These are phyloP conservation scores for Polyommatus iphigenia DNA, from an alignment of 2,888 invertebrate genomes.

Conservation along the genomic window DNA sequence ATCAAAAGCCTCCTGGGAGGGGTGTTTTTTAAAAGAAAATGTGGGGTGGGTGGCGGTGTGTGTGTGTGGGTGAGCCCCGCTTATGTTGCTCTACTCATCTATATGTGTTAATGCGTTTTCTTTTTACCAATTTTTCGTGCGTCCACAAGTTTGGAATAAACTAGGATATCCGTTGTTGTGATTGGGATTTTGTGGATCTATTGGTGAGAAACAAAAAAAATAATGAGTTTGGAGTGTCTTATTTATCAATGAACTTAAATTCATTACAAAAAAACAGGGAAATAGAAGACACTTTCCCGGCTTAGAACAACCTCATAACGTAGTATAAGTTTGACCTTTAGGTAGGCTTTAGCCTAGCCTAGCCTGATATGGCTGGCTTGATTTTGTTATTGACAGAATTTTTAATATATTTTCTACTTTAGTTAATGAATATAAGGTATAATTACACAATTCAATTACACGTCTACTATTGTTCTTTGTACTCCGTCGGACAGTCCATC, in stretches of 20 bases:
- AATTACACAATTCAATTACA: background rate
- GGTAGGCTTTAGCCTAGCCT: too few relatives aligned
- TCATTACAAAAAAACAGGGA: background rate
- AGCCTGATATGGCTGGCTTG: too few relatives aligned
- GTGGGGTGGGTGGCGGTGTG: slow-evolving; percentile 46
- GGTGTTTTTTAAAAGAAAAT: slow-evolving; percentile 65
- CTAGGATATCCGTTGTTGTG: slow-evolving; percentile 6
- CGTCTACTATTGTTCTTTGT: too few relatives aligned
- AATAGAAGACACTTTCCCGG: too few relatives aligned
- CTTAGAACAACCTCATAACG: too few relatives aligned
- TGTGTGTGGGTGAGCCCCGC: slow-evolving; percentile 55
- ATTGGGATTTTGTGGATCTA: background rate
- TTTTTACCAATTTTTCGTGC: slow-evolving; percentile 78
- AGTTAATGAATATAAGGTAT: too few relatives aligned
- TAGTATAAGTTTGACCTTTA: too few relatives aligned
- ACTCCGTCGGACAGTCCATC: background rate
- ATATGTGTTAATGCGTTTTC: slow-evolving; percentile 81
- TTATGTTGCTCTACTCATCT: slow-evolving; percentile 73
- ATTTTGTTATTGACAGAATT: too few relatives aligned
- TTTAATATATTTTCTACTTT: too few relatives aligned
- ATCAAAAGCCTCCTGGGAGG: slow-evolving; percentile 72
- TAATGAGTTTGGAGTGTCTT: too few relatives aligned
- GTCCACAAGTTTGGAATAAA: slow-evolving; percentile 45
- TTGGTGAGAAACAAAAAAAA: background rate
- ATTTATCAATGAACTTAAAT: background rate